Evolutionary conservation across 2,888 invertebrate species (phyloP).

Genomic region (Cephus sareptanus): DNA sequence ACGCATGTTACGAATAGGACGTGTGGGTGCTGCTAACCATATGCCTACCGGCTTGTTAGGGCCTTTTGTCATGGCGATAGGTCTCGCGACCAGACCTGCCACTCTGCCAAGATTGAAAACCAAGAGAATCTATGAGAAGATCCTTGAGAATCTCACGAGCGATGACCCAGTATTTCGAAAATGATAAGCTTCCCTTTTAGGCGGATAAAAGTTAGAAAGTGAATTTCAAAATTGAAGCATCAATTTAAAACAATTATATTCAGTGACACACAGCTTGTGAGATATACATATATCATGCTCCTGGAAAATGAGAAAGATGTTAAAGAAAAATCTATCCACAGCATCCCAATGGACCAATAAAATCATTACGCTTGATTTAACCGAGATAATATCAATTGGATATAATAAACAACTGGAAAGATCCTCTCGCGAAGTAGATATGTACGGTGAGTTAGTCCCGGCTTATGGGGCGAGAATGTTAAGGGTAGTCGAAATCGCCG

Average conservation of each 20-base stretch:
- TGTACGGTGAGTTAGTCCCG: background rate
- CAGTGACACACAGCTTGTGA: background rate
- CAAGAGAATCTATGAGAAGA: background rate
- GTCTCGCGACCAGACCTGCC: background rate
- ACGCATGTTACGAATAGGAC: background rate
- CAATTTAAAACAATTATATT: background rate
- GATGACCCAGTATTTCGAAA: background rate
- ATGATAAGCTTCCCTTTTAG: background rate
- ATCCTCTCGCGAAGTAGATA: background rate
- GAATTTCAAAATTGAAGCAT: background rate
- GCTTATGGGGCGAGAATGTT: background rate
- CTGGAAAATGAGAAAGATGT: background rate
- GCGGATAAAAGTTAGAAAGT: background rate
- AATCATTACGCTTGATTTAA: background rate
- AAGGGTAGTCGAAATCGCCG: background rate
- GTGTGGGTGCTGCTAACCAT: conserved; percentile 40
- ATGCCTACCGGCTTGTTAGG: conserved; percentile 50
- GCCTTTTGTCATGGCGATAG: conserved; percentile 34
- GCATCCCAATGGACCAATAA: background rate
- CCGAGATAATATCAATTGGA: background rate
- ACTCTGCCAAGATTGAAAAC: background rate
- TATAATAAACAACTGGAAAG: background rate
- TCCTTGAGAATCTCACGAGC: background rate
- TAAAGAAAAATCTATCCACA: background rate
- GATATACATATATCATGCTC: background rate